These are phyloP conservation scores for Uria lomvia DNA, from an alignment of 2,113 vertebrate genomes.

Conservation along the genomic window DNA sequence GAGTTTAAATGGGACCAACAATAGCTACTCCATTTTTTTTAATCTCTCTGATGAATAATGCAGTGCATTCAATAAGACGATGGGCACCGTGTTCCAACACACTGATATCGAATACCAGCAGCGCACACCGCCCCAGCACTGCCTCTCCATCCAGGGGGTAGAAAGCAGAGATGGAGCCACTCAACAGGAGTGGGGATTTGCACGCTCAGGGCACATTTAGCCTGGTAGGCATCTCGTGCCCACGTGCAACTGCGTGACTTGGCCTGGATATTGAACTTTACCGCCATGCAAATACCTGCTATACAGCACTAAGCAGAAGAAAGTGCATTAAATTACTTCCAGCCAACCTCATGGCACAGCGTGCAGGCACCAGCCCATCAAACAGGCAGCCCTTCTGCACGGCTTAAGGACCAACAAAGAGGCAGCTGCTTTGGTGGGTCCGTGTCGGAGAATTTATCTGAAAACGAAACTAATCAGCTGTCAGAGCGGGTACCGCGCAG, in stretches of 20 bases:
- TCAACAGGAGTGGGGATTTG: neutral
- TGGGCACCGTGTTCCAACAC: neutral
- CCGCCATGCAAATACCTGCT: rapidly evolving
- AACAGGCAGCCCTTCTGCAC: rapidly evolving
- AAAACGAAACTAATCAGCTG: neutral
- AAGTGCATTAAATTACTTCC: neutral
- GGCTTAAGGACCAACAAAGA: neutral
- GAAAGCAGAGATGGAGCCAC: neutral
- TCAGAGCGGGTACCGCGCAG: neutral
- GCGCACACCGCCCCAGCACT: neutral
- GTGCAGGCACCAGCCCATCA: rapidly evolving
- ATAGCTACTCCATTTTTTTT: neutral
- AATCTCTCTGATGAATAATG: conserved; percentile 31
- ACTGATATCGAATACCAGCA: rapidly evolving
- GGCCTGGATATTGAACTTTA: rapidly evolving
- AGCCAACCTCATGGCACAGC: neutral
- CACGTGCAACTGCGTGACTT: neutral
- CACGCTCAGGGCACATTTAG: neutral
- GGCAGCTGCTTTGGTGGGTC: neutral
- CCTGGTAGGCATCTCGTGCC: neutral
- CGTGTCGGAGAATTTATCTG: neutral
- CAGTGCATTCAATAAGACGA: neutral
- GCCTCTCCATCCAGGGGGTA: neutral
- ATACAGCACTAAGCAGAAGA: rapidly evolving
- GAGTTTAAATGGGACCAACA: neutral